These are phyloP conservation scores for Prosapia bicincta DNA, from an alignment of 2,888 invertebrate genomes.

Conservation along the genomic window DNA sequence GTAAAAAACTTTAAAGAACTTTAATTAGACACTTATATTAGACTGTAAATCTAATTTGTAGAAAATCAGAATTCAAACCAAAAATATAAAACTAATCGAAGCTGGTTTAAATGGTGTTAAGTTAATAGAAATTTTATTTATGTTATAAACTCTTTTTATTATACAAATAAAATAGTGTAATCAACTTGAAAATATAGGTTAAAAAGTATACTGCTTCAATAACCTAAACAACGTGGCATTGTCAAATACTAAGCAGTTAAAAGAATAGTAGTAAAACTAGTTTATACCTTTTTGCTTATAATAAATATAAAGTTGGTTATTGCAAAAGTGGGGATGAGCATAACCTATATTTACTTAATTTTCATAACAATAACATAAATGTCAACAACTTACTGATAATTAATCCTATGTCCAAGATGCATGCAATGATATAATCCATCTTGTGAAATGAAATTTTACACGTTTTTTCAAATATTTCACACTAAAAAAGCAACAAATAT, in stretches of 20 bases:
- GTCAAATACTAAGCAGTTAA: neutral
- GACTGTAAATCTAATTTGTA: too few relatives aligned
- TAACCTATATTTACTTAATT: neutral
- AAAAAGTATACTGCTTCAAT: neutral
- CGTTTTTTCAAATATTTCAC: slow-evolving; percentile 19
- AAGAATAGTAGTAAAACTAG: neutral
- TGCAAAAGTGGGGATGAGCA: neutral
- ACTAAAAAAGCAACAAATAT: slow-evolving; percentile 53
- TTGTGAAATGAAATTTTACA: neutral
- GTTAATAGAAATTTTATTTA: too few relatives aligned
- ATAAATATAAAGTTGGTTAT: neutral
- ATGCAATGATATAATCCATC: neutral
- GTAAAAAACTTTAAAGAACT: too few relatives aligned
- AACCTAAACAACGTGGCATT: neutral
- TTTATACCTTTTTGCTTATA: neutral
- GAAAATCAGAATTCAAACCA: too few relatives aligned
- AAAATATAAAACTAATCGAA: too few relatives aligned
- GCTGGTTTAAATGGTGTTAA: too few relatives aligned
- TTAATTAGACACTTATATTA: too few relatives aligned
- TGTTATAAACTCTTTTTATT: too few relatives aligned
- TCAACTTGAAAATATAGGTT: neutral
- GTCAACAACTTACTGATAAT: neutral
- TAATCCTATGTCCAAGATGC: neutral
- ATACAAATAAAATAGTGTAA: neutral
- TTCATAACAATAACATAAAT: neutral